Conservation (phyloP, 2,113 vertebrate species). For the Tyto alba region DNA sequence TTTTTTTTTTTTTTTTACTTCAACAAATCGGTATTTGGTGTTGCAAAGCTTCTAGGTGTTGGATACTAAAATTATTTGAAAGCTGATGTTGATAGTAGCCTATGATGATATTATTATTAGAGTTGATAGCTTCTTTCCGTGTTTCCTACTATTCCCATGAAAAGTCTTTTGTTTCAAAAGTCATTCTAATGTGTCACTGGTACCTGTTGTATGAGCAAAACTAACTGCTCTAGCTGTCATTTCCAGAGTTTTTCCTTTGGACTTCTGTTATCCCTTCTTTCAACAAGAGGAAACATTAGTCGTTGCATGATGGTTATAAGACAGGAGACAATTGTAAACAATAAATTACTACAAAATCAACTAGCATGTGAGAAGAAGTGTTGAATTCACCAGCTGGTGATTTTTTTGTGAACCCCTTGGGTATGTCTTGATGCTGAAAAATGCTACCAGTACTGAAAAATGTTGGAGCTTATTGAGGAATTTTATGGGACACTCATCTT, state of each 20-base stretch:
- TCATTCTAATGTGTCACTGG: not conserved
- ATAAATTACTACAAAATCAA: not conserved
- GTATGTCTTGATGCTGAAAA: not conserved
- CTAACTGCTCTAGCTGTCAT: not conserved
- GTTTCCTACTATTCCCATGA: not conserved
- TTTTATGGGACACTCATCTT: not conserved
- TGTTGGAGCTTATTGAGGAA: not conserved
- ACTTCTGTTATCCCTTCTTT: not conserved
- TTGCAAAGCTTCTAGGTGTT: not conserved
- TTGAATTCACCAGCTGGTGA: not conserved
- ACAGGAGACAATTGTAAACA: not conserved
- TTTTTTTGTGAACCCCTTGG: not conserved
- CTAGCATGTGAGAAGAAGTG: not conserved
- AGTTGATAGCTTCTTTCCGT: not conserved
- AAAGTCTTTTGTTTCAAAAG: not conserved
- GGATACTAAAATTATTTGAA: not conserved
- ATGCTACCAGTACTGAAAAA: not conserved
- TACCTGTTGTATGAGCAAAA: not conserved
- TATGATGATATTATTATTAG: not conserved
- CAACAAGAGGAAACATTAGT: not conserved
- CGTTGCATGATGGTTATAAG: not conserved
- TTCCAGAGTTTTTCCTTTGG: not conserved
- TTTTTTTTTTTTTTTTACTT: not conserved
- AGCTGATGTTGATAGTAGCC: not conserved
- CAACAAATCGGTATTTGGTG: not conserved